A percentile compares a stretch with the other conserved stretches of the same genome.
Conservation (phyloP, 2,113 vertebrate genomes). For the Todiramphus saurophagus region DNA sequence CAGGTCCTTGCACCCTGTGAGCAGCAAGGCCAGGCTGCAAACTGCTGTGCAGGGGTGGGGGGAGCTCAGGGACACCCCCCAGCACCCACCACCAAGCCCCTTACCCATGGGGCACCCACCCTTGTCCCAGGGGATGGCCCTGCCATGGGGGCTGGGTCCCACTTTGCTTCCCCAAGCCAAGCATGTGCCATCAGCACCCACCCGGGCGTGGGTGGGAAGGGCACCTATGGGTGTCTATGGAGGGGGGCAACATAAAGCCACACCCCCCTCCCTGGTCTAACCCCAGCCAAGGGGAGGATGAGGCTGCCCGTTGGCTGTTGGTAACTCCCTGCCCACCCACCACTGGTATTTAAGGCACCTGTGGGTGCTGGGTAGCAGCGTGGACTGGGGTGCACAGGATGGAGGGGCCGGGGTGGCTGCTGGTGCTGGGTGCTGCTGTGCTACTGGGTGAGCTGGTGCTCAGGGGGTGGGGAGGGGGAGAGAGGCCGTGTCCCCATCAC, state of each 20-base stretch:
- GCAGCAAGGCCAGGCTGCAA: background rate
- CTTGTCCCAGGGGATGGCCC: background rate
- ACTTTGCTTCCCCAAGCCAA: background rate
- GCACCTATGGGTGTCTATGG: background rate
- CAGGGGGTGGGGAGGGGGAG: accelerated
- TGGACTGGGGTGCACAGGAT: background rate
- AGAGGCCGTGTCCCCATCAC: accelerated
- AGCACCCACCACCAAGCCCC: background rate
- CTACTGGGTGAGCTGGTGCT: background rate
- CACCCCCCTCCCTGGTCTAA: background rate
- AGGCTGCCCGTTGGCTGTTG: background rate
- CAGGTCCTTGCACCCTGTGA: background rate
- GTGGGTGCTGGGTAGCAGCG: background rate
- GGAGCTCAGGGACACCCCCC: background rate
- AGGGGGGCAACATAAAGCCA: background rate
- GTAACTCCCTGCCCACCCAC: background rate
- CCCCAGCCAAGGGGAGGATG: background rate
- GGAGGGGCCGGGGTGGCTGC: background rate
- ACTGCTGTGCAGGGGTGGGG: background rate
- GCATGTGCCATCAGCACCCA: accelerated
- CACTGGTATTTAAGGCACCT: background rate
- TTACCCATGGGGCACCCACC: background rate
- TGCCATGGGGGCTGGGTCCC: background rate
- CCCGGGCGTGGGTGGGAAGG: background rate
- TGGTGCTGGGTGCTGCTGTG: background rate